phyloP scores from a whole-genome alignment of 2,113 vertebrate genomes.

The Macrotis lagotis region DNA sequence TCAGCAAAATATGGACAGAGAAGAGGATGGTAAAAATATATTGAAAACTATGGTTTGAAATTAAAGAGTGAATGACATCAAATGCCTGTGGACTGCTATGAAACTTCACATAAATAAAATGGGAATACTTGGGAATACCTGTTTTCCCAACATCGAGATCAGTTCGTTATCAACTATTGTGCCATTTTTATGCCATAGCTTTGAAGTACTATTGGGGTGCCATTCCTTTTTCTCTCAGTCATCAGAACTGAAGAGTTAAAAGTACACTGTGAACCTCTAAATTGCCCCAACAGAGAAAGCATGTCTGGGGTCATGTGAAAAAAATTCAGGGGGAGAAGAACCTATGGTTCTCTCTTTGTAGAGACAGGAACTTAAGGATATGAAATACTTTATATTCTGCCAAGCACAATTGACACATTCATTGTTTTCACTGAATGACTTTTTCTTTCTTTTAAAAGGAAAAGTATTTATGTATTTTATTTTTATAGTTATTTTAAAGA shows the following conservation, averaged over 20 bases:
- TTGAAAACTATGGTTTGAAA: background rate
- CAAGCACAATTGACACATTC: background rate
- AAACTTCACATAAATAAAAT: background rate
- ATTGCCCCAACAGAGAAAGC: background rate
- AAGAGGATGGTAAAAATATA: background rate
- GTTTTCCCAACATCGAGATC: background rate
- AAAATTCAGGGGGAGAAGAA: background rate
- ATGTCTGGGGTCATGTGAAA: background rate
- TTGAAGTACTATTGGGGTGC: background rate
- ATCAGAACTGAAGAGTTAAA: background rate
- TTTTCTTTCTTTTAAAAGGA: background rate
- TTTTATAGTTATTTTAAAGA: background rate
- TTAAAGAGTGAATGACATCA: background rate
- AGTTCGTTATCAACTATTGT: background rate
- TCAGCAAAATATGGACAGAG: background rate
- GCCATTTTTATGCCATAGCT: background rate
- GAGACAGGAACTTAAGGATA: background rate
- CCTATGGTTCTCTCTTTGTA: background rate
- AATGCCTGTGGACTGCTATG: background rate
- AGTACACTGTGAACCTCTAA: background rate
- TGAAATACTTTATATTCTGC: background rate
- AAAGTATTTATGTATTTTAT: background rate
- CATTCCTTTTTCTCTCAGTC: background rate
- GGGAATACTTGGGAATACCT: background rate
- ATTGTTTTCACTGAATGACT: background rate